Percentiles rank a stretch among this genome's conserved stretches.
Conservation (phyloP, 2,888 invertebrate genomes). For the Meta bourneti region DNA sequence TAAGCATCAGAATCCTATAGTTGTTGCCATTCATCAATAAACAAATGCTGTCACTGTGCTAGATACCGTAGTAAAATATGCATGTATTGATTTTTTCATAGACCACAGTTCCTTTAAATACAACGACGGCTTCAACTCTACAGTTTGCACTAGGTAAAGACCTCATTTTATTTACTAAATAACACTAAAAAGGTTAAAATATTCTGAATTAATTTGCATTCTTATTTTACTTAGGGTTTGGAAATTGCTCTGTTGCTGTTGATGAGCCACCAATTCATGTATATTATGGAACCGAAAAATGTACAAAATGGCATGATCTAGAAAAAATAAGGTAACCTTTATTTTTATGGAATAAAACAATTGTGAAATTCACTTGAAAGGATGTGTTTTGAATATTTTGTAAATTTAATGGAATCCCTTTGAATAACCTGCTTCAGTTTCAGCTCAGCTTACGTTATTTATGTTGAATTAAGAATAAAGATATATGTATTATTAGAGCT, state of each 20-base stretch:
- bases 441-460: too few relatives aligned
- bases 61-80: too few relatives aligned
- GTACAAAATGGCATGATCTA: conserved; percentile 73
- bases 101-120: conserved; percentile 80
- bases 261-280: conserved; percentile 73
- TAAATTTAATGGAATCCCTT: too few relatives aligned
- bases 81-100: conserved; percentile 78
- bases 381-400: too few relatives aligned
- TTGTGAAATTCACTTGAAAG: too few relatives aligned
- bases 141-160: conserved; percentile 80
- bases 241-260: conserved; percentile 63
- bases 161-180: neutral
- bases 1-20: too few relatives aligned
- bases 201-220: neutral
- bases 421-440: too few relatives aligned
- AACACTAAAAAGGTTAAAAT: neutral
- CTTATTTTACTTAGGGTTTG: conserved; percentile 39
- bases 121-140: conserved; percentile 80
- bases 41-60: too few relatives aligned
- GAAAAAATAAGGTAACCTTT: conserved; percentile 74
- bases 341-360: neutral
- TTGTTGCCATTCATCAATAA: too few relatives aligned
- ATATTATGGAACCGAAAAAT: conserved; percentile 70
- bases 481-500: too few relatives aligned
- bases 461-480: too few relatives aligned